A percentile compares a stretch with the other conserved stretches of the same genome.
These are phyloP conservation scores for Oncorhynchus clarkii DNA, from an alignment of 2,113 vertebrate genomes.

Conservation along the genomic window DNA sequence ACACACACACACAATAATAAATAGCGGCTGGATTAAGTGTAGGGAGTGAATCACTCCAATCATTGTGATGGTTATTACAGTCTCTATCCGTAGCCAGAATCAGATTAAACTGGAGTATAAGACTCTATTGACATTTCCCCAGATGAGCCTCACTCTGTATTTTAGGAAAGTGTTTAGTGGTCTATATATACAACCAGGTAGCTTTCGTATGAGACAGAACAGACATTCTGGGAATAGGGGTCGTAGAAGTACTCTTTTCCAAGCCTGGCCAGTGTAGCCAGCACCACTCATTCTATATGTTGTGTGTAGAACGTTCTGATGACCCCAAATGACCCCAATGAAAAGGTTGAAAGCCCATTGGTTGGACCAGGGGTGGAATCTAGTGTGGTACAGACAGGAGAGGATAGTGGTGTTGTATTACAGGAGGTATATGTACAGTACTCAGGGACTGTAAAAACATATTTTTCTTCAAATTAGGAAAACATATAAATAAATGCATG, in stretches of 20 bases:
- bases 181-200: constrained; percentile 13
- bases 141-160: constrained; percentile 31
- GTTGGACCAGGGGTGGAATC: constrained; percentile 15
- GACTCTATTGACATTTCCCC: constrained; percentile 29
- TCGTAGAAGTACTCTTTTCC: constrained; percentile 23
- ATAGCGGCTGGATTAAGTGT: constrained; percentile 44
- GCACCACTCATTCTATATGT: not conserved
- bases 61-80: constrained; percentile 35
- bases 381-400: constrained; percentile 7
- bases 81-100: constrained; percentile 32
- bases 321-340: constrained; percentile 19
- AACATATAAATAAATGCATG: not conserved
- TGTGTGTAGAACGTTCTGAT: constrained; percentile 13
- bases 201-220: constrained; percentile 30
- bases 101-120: constrained; percentile 19
- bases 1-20: constrained; percentile 13
- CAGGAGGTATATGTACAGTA: not conserved
- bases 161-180: constrained; percentile 34
- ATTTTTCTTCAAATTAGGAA: not conserved
- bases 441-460: not conserved
- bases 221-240: constrained; percentile 43
- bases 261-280: constrained; percentile 2
- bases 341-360: constrained; percentile 34
- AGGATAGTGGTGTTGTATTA: not conserved
- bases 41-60: constrained; percentile 40